phyloP scores from a whole-genome alignment of 2,113 vertebrate genomes.

The Catagonus wagneri region DNA sequence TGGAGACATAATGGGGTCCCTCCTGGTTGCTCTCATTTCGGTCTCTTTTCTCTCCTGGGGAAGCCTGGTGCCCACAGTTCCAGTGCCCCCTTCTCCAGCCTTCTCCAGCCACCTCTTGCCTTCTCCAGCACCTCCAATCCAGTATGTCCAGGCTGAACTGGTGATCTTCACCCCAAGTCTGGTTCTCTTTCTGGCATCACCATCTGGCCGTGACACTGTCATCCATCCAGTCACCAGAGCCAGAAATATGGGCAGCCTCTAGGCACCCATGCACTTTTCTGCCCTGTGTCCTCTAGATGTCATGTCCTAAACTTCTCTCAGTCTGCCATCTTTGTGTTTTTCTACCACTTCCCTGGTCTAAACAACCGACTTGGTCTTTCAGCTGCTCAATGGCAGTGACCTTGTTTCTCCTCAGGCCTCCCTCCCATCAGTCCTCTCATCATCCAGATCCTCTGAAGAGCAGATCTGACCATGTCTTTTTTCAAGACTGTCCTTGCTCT shows the following conservation, averaged over 20 bases:
- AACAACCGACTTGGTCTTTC: rapidly evolving
- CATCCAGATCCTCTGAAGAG: neutral
- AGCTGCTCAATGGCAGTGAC: neutral
- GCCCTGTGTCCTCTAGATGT: neutral
- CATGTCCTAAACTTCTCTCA: neutral
- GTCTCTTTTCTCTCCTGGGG: neutral
- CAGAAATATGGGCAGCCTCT: neutral
- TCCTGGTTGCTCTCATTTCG: neutral
- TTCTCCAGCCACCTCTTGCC: neutral
- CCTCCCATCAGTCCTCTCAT: neutral
- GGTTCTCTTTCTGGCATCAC: neutral
- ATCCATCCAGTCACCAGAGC: neutral
- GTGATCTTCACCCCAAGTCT: neutral
- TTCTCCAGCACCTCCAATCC: neutral
- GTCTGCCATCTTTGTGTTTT: neutral
- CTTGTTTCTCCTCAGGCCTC: neutral
- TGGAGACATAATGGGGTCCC: neutral
- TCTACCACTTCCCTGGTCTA: neutral
- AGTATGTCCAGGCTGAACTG: neutral
- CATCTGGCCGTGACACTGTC: neutral
- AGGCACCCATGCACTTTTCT: no score
- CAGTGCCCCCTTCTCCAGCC: neutral
- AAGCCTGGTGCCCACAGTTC: neutral
- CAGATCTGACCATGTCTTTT: neutral
- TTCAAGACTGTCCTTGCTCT: neutral